These are phyloP conservation scores for Nephrotoma appendiculata DNA, from an alignment of 2,888 invertebrate species.

Conservation along the genomic window DNA sequence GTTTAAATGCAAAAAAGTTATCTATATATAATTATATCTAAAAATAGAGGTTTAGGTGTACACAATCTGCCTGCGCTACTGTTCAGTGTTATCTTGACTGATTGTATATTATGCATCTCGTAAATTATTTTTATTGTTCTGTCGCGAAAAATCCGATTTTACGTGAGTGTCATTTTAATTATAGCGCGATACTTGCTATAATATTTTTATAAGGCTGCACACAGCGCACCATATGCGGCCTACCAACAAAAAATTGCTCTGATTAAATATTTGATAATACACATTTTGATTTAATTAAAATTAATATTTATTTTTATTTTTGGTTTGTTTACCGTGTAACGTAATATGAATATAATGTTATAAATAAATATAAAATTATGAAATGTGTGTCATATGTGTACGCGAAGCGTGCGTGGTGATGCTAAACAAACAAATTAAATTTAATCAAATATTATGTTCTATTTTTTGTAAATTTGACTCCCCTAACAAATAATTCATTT, in stretches of 20 bases:
- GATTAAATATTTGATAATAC: background rate
- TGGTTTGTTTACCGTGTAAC: background rate
- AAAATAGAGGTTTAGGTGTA: no score
- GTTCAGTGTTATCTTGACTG: background rate
- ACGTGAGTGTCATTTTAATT: background rate
- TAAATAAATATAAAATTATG: background rate
- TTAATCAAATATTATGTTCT: background rate
- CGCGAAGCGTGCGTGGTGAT: background rate
- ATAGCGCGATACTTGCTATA: background rate
- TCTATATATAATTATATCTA: background rate
- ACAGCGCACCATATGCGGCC: background rate
- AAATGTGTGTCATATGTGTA: background rate
- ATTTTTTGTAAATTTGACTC: no score
- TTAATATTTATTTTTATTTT: background rate
- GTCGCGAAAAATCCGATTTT: background rate
- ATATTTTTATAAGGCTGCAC: background rate
- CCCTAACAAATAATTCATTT: no score
- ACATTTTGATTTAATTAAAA: background rate
- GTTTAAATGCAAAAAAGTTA: background rate
- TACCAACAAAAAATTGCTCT: background rate
- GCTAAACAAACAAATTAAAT: background rate
- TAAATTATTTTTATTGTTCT: background rate
- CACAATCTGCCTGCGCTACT: background rate
- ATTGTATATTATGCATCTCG: background rate
- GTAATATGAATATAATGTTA: background rate